phyloP scores from a whole-genome alignment of 2,888 invertebrate species.

The Miltochrista miniata region DNA sequence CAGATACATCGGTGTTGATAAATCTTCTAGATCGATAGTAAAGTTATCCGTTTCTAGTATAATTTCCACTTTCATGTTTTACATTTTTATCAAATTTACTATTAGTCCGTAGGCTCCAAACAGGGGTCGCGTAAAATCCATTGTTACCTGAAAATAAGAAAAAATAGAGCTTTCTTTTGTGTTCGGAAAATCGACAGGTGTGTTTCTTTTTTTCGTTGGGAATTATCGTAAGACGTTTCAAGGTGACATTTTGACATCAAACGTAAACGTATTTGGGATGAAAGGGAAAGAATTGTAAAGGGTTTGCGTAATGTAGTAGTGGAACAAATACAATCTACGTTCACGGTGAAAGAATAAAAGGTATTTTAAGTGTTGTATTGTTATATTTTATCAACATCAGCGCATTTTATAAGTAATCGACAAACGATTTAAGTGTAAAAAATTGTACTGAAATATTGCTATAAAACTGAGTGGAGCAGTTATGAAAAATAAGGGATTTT shows the following conservation, averaged over 20 bases:
- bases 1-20: slow-evolving; percentile 77
- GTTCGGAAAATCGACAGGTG: slow-evolving; percentile 11
- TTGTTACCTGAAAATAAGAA: slow-evolving; percentile 43
- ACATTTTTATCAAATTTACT: slow-evolving; percentile 60
- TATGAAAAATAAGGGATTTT: too few relatives aligned
- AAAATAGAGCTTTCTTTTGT: slow-evolving; percentile 27
- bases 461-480: too few relatives aligned
- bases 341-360: too few relatives aligned
- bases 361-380: too few relatives aligned
- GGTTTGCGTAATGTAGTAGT: neutral
- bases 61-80: slow-evolving; percentile 69
- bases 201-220: slow-evolving; percentile 6
- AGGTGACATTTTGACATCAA: slow-evolving; percentile 27
- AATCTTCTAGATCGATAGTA: slow-evolving; percentile 64
- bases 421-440: neutral
- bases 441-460: too few relatives aligned
- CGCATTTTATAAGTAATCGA: neutral
- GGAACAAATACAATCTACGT: too few relatives aligned
- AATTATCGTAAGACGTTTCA: slow-evolving; percentile 19
- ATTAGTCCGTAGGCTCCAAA: slow-evolving; percentile 46
- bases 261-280: slow-evolving; percentile 18
- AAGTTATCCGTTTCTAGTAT: slow-evolving; percentile 60
- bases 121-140: slow-evolving; percentile 24
- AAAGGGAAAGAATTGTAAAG: slow-evolving; percentile 12
- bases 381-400: too few relatives aligned